These are phyloP conservation scores for Acronicta alni DNA, from an alignment of 2,888 invertebrate genomes.

Conservation along the genomic window DNA sequence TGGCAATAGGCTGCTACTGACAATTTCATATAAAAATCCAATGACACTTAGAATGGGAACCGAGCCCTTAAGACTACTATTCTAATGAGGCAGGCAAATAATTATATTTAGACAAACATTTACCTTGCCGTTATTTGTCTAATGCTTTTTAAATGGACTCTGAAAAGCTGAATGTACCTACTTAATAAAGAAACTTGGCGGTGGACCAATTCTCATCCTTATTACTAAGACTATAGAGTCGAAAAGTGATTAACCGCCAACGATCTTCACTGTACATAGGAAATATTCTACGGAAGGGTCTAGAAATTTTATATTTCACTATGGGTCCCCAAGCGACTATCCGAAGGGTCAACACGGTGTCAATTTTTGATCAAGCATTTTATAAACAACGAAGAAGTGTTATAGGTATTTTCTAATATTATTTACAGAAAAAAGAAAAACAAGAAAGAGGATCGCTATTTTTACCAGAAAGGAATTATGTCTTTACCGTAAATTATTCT, in stretches of 20 bases:
- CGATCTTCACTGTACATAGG: neutral
- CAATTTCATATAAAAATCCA: no score
- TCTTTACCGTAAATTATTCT: no score
- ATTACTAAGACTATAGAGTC: no score
- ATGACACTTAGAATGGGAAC: no score
- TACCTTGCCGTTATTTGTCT: no score
- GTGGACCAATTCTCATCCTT: no score
- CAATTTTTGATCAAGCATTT: neutral
- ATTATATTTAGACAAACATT: no score
- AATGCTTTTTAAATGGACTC: neutral
- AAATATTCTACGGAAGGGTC: neutral
- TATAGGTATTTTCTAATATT: neutral
- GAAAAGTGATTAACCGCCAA: no score
- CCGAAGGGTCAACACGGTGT: neutral
- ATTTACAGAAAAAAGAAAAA: neutral
- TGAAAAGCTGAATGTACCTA: neutral
- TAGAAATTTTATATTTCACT: neutral
- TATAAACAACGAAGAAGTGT: neutral
- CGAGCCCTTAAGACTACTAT: no score
- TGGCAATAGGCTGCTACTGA: no score
- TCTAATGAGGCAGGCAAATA: no score
- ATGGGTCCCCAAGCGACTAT: neutral
- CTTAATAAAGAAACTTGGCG: no score
- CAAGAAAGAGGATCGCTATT: neutral
- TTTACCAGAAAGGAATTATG: neutral